Conservation (phyloP, 30 jellyfish, hydroid and myxozoan species). For the Clytia hemisphaerica region DNA sequence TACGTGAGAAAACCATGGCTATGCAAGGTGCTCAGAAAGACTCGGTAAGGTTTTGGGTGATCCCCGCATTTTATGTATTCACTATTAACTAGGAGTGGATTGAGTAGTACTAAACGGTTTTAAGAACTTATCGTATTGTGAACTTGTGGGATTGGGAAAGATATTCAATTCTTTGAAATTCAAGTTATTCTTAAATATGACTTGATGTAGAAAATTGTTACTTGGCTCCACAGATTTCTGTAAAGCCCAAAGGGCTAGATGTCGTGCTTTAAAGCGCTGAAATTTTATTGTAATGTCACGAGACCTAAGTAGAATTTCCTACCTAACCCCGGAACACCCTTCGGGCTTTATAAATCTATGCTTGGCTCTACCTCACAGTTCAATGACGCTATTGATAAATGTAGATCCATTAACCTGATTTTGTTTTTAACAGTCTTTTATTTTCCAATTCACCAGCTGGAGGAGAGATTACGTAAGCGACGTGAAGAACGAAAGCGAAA, state of each 20-base stretch:
- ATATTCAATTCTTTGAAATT: too few relatives aligned
- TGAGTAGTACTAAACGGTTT: too few relatives aligned
- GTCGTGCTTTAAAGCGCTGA: too few relatives aligned
- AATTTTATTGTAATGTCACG: too few relatives aligned
- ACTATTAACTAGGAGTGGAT: neutral
- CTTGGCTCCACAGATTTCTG: neutral
- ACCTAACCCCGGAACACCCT: too few relatives aligned
- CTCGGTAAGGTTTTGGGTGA: conserved; percentile 38
- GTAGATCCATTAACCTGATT: neutral
- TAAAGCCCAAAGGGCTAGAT: too few relatives aligned
- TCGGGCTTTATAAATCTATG: neutral
- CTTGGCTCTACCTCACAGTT: neutral
- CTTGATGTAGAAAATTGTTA: too few relatives aligned
- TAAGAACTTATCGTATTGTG: neutral
- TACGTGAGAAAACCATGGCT: conserved; percentile 60
- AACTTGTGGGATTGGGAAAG: neutral
- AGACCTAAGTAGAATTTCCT: too few relatives aligned
- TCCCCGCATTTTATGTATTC: too few relatives aligned
- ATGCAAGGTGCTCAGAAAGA: conserved; percentile 59
- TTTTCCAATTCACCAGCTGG: conserved; percentile 69
- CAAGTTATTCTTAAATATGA: too few relatives aligned
- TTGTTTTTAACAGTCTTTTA: too few relatives aligned
- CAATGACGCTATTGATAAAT: neutral
- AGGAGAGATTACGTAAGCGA: conserved; percentile 70
- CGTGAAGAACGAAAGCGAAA: conserved; percentile 69